phyloP scores from a whole-genome alignment of 2,113 vertebrate species.

The Bubo scandiacus region DNA sequence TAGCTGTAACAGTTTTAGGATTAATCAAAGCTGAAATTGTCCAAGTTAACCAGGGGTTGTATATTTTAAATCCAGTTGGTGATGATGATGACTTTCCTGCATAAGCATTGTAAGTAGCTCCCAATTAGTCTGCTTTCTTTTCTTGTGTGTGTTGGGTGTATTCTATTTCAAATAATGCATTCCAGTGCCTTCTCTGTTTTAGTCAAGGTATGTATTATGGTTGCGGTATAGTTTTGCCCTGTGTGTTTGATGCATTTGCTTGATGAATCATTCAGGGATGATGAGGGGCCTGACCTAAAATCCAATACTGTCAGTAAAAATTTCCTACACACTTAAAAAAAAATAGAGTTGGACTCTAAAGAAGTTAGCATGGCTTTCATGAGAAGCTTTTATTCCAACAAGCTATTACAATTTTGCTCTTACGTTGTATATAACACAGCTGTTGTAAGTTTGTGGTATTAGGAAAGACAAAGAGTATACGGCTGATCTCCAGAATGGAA shows the following conservation, averaged over 20 bases:
- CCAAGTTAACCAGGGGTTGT: neutral
- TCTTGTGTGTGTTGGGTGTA: neutral
- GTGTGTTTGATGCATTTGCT: neutral
- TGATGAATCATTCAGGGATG: neutral
- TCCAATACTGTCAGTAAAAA: neutral
- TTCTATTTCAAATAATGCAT: neutral
- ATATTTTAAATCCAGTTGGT: neutral
- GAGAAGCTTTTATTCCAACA: neutral
- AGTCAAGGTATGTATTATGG: neutral
- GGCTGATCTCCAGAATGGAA: neutral
- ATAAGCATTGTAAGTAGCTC: neutral
- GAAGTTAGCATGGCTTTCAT: neutral
- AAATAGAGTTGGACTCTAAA: neutral
- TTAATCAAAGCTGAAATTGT: neutral
- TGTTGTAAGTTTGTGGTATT: neutral
- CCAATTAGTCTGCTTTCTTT: neutral
- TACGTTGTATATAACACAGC: rapidly evolving
- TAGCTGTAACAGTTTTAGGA: neutral
- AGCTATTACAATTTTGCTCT: neutral
- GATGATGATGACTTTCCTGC: neutral
- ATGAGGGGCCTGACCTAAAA: neutral
- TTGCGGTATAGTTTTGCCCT: neutral
- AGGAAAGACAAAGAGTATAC: neutral
- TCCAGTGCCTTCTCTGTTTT: neutral
- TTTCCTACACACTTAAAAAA: neutral